Conservation (phyloP, 2,888 invertebrate species). For the Kuschelorhynchus macadamiae region DNA sequence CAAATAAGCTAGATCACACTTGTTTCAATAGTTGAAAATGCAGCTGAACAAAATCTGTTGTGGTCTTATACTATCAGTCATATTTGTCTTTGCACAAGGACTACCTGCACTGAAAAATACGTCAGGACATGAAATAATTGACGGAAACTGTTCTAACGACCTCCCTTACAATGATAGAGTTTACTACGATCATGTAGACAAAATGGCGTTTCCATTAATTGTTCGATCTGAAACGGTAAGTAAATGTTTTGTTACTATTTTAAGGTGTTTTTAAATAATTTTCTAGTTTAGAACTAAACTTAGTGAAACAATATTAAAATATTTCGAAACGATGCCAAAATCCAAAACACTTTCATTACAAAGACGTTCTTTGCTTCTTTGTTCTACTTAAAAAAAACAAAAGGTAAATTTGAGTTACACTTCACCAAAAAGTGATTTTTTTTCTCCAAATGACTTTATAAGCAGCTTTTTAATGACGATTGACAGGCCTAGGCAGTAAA, state of each 20-base stretch:
- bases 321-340: too few relatives aligned
- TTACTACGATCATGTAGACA: conserved; percentile 28
- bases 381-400: conserved; percentile 40
- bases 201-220: conserved; percentile 24
- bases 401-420: neutral
- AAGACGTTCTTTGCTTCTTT: too few relatives aligned
- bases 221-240: conserved; percentile 33
- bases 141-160: conserved; percentile 23
- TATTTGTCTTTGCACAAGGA: neutral
- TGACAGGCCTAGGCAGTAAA: too few relatives aligned
- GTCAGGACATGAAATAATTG: conserved; percentile 19
- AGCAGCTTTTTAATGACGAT: too few relatives aligned
- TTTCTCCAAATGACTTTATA: too few relatives aligned
- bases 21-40: neutral
- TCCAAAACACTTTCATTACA: too few relatives aligned
- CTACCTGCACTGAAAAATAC: neutral
- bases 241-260: conserved; percentile 20
- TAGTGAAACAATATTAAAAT: too few relatives aligned
- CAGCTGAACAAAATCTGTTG: neutral
- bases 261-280: conserved; percentile 1
- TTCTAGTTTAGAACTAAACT: too few relatives aligned
- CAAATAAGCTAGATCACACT: too few relatives aligned
- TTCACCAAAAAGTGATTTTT: too few relatives aligned
- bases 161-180: conserved; percentile 8
- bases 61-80: neutral